Evolutionary conservation across 2,113 vertebrate species (phyloP), one percentile per base, ranked within the genome.

Genomic region (Thryonomys swinderianus): DNA sequence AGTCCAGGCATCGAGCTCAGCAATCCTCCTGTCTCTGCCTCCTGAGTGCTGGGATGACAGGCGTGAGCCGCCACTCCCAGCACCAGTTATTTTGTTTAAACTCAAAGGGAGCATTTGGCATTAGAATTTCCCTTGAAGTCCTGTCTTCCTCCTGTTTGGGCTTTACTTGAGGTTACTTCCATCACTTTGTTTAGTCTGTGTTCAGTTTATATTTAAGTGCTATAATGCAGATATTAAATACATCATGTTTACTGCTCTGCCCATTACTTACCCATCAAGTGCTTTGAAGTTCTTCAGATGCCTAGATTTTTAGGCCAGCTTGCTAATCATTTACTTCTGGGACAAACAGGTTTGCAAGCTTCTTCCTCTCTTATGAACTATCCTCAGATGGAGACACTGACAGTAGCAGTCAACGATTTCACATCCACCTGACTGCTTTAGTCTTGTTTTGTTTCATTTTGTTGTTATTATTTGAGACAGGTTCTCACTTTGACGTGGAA

Each of bases 401-500:
- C 40, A 83, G 20, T 61, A 76, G 66, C 25, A 94, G 7, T 93
- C 57, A n/a, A 79, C 0, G 18, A 84, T 83, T 81, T 87, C 30
- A 66, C 17, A 4, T n/a, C 13, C 27, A 45, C 6, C 8, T 40
- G 64, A 51, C 64, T 80, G 10, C 25, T 88, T 93, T 48, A 61
- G 5, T 78, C 7, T 76, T n/a, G n/a, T n/a, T n/a, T n/a, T n/a
- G n/a, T n/a, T n/a, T n/a, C n/a, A n/a, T n/a, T n/a, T n/a, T n/a
- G n/a, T n/a, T n/a, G n/a, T n/a, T n/a, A n/a, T n/a, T n/a, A n/a
- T n/a, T n/a, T n/a, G n/a, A n/a, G n/a, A n/a, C n/a, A n/a, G n/a
- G n/a, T n/a, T n/a, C n/a, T n/a, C n/a, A n/a, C n/a, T n/a, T n/a
- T 96, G 90, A 94, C 88, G 94, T 95, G 82, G 96, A 96, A 96